Evolutionary conservation across 2,888 invertebrate genomes (phyloP).

Genomic region (Meta bourneti): DNA sequence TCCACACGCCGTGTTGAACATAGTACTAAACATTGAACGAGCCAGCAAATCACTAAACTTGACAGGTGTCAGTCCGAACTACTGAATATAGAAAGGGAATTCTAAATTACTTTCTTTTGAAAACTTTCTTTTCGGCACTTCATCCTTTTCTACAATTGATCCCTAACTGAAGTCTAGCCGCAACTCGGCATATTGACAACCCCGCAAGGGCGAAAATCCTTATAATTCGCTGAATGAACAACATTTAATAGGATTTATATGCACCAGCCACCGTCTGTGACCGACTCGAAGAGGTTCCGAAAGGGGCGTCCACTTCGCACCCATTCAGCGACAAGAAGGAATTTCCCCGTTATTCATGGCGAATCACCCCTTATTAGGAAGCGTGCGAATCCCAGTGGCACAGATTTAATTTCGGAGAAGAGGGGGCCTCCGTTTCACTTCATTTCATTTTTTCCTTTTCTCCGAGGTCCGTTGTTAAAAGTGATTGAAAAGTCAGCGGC

Average conservation of each 20-base stretch:
- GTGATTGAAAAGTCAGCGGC: slow-evolving; percentile 74
- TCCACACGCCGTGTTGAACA: too few species aligned
- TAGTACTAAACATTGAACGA: too few species aligned
- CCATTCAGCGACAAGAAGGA: slow-evolving; percentile 32
- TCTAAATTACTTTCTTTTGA: too few species aligned
- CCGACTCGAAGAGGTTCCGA: too few species aligned
- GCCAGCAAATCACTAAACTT: too few species aligned
- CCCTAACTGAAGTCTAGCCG: too few species aligned
- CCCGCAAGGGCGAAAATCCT: neutral
- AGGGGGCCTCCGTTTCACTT: slow-evolving; percentile 38
- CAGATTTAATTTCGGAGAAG: slow-evolving; percentile 71
- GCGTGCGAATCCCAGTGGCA: slow-evolving; percentile 71
- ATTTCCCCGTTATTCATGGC: slow-evolving; percentile 57
- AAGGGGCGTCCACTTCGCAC: slow-evolving; percentile 37
- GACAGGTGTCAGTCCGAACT: too few species aligned
- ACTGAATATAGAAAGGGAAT: too few species aligned
- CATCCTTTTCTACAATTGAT: too few species aligned
- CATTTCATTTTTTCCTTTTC: slow-evolving; percentile 36
- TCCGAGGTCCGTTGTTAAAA: slow-evolving; percentile 54
- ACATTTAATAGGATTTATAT: slow-evolving; percentile 32
- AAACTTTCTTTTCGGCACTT: too few species aligned
- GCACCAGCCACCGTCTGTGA: neutral
- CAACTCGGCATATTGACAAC: neutral
- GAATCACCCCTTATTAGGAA: slow-evolving; percentile 71
- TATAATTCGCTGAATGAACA: neutral